Conservation (phyloP, 2,888 invertebrate genomes). For the Amphimallon solstitiale region DNA sequence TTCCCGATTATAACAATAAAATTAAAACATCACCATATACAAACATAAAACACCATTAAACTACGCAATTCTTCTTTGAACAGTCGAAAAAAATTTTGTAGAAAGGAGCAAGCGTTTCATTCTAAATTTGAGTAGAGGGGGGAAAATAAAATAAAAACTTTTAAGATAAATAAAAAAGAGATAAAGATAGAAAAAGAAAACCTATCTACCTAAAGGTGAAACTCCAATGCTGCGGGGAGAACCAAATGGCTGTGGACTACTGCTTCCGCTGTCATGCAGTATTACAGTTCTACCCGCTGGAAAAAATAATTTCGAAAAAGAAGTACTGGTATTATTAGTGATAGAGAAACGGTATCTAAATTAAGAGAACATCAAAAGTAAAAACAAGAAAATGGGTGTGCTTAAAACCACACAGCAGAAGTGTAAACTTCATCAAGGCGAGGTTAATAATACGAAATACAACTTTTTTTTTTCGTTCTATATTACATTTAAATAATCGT, state of each 20-base stretch:
- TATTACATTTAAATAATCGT: no score
- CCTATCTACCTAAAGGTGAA: slow-evolving; percentile 66
- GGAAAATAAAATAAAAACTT: background rate
- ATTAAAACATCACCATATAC: no score
- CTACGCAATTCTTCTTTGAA: background rate
- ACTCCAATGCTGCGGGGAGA: slow-evolving; percentile 68
- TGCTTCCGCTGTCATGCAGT: slow-evolving; percentile 64
- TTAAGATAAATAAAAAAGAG: slow-evolving; percentile 19
- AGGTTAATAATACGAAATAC: no score
- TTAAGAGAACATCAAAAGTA: no score
- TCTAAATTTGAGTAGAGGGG: background rate
- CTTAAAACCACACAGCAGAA: no score
- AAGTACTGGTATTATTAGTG: background rate
- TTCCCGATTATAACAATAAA: no score
- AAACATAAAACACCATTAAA: no score
- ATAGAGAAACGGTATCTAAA: background rate
- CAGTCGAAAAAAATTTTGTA: background rate
- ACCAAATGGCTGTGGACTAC: slow-evolving; percentile 67
- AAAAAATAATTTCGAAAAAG: slow-evolving; percentile 24
- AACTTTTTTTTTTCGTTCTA: no score
- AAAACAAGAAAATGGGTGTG: no score
- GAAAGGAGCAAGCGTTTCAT: background rate
- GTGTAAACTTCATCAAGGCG: no score
- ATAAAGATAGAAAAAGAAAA: slow-evolving; percentile 18
- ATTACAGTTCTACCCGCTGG: slow-evolving; percentile 46